Conservation (phyloP, 2,113 vertebrate genomes). For the Boulengeromyrus knoepffleri region DNA sequence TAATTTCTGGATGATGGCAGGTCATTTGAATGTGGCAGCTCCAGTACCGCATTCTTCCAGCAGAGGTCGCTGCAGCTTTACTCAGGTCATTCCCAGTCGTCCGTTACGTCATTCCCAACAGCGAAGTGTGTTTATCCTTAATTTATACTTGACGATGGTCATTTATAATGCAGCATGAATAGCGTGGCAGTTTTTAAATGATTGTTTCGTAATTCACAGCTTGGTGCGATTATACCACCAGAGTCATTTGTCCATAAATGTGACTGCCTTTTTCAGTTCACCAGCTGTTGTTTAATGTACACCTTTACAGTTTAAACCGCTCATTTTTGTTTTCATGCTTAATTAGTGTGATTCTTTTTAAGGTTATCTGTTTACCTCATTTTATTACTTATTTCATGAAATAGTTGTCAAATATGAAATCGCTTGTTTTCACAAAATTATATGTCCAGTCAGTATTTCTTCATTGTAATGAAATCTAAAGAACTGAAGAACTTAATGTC, state of each 20-base stretch:
- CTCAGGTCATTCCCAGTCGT: not conserved
- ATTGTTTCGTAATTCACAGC: not conserved
- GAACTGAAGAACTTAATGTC: not conserved
- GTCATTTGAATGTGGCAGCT: not conserved
- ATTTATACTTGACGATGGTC: not conserved
- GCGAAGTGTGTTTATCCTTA: not conserved
- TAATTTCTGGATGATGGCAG: not conserved
- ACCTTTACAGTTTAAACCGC: not conserved
- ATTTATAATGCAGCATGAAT: not conserved
- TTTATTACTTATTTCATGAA: not conserved
- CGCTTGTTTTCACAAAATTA: not conserved
- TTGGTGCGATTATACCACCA: not conserved
- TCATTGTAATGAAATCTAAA: not conserved
- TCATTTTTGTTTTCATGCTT: not conserved
- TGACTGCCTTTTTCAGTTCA: not conserved
- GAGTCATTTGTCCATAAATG: not conserved
- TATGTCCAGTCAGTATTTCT: not conserved
- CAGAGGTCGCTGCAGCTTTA: not conserved
- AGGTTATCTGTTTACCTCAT: not conserved
- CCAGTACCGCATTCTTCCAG: not conserved
- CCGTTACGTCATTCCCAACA: not conserved
- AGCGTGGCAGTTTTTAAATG: not conserved
- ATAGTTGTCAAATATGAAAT: not conserved
- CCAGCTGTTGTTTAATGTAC: not conserved
- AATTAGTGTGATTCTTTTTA: not conserved